These are phyloP conservation scores for Cosmia pyralina DNA, from an alignment of 2,888 invertebrate genomes.

Conservation along the genomic window DNA sequence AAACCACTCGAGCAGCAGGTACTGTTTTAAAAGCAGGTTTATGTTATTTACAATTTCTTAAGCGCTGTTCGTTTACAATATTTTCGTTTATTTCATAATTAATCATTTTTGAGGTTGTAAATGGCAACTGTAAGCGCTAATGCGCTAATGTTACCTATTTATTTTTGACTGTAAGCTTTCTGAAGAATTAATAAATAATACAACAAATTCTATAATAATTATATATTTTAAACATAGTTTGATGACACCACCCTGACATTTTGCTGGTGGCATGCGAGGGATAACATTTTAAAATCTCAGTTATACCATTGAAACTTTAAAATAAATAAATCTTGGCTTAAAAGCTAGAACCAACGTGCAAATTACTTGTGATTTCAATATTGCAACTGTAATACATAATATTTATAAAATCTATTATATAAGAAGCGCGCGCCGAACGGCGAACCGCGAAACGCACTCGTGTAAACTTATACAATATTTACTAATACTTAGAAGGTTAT, in stretches of 20 bases:
- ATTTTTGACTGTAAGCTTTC: too few species aligned
- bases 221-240: slow-evolving; percentile 33
- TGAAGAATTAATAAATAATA: slow-evolving; percentile 12
- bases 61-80: too few species aligned
- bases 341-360: slow-evolving; percentile 49
- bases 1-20: too few species aligned
- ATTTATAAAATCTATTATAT: slow-evolving; percentile 65
- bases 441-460: slow-evolving; percentile 25
- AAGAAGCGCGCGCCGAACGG: slow-evolving; percentile 41
- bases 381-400: slow-evolving; percentile 54
- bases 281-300: slow-evolving; percentile 47
- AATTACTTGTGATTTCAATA: slow-evolving; percentile 54
- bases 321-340: slow-evolving; percentile 32
- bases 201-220: slow-evolving; percentile 37
- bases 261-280: slow-evolving; percentile 9
- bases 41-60: too few species aligned
- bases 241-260: slow-evolving; percentile 25
- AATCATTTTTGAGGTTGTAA: too few species aligned
- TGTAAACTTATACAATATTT: slow-evolving; percentile 68
- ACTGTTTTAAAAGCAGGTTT: too few species aligned
- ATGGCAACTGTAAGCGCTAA: too few species aligned
- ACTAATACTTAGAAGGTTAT: slow-evolving; percentile 63
- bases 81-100: too few species aligned
- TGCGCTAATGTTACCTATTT: too few species aligned
- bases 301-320: slow-evolving; percentile 24